Base-by-base conservation (phyloP, 2,888 invertebrate species). In the Drosophila hawaiiensis region DNA sequence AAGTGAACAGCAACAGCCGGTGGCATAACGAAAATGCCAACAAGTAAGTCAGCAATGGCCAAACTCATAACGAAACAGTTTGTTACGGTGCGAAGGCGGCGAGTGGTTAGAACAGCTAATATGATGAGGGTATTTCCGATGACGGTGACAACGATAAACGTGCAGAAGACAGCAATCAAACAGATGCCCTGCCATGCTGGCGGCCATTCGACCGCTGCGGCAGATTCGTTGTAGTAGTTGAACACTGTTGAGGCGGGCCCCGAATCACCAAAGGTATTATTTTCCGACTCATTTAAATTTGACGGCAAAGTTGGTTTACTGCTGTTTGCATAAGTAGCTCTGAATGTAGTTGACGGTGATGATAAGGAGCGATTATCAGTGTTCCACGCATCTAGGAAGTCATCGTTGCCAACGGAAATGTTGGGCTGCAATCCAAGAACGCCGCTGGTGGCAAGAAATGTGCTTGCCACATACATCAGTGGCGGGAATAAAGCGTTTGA, bases 1-100 rank as follows among this genome's bases (percentile, higher is more conserved):
- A 98, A 95, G 94, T 97, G 93, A 6, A 93, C 92, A 68, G 97
- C 96, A 47, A 98, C 97, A n/a, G 98, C 98, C 55, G 98, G 98
- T 3, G 99, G 99, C 96, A 99, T 97, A 0, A 99, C 98, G 89
- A 98, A 97, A 39, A 98, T 95, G 1, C 98, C 99, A 5, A 99
- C 98, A 79, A 98, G 93, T 93, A 98, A 95, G 94, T 99, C 99
- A 54, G 99, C 98, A 0, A 97, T 96, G 0, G 99, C 99, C 92
- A 99, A 94, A 62, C 98, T 98, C 91, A 98, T 98, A 78, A 99
- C 98, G 93, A 99, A 98, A 92, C 98, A 97, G 92, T 99, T 99
- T 58, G 98, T 99, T 39, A 98, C 98, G 0, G 98, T 98, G 78
- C 98, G 95, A 78, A 99, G 94, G 78, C 98, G 95, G 80, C 97